phyloP scores from a whole-genome alignment of 2,113 vertebrate genomes.

The Phylloscopus whistleri region DNA sequence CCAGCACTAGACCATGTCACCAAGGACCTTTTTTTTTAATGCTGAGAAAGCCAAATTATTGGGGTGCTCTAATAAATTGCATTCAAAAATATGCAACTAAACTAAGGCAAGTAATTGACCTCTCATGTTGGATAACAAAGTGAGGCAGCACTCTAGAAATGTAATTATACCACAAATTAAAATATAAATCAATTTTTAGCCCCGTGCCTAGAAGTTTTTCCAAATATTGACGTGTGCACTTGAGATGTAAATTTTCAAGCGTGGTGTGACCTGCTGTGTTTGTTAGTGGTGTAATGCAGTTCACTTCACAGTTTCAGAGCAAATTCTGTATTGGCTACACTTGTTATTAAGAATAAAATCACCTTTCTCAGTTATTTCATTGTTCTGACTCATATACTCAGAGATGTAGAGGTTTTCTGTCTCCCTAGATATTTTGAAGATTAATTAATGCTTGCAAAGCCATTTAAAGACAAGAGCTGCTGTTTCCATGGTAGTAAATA shows the following conservation, averaged over 20 bases:
- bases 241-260: neutral
- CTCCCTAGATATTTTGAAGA: neutral
- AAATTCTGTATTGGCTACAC: neutral
- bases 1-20: neutral
- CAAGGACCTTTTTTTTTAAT: neutral
- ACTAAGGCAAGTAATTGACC: neutral
- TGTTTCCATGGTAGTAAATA: neutral
- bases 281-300: fast-evolving
- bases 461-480: neutral
- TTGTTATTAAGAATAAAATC: neutral
- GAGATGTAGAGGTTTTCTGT: neutral
- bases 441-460: neutral
- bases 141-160: neutral
- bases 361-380: neutral
- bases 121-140: neutral
- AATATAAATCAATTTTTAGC: neutral
- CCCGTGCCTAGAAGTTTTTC: neutral
- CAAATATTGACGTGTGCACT: neutral
- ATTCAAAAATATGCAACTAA: neutral
- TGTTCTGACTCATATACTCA: neutral
- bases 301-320: neutral
- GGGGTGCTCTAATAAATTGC: neutral
- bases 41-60: neutral
- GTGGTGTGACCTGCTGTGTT: neutral
- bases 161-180: neutral